Conservation (phyloP, 2,888 invertebrate genomes). For the Adineta ricciae region DNA sequence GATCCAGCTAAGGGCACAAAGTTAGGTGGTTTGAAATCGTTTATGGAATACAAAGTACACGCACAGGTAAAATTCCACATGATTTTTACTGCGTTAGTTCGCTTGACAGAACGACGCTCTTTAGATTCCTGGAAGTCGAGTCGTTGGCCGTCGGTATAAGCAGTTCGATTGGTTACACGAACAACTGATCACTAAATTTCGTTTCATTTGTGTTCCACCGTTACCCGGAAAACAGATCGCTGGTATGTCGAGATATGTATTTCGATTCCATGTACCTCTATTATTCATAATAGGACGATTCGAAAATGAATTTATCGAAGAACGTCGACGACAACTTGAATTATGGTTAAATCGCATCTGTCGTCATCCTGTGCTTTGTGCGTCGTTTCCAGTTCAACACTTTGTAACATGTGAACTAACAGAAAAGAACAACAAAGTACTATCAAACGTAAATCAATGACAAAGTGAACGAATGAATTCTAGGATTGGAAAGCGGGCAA, state of each 20-base stretch:
- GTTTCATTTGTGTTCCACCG: slow-evolving; percentile 85
- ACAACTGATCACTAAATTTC: slow-evolving; percentile 80
- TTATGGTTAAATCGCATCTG: slow-evolving; percentile 93
- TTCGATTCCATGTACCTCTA: too few species aligned
- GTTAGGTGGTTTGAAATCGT: background rate
- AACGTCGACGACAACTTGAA: slow-evolving; percentile 80
- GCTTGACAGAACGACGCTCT: too few species aligned
- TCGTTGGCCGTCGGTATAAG: slow-evolving; percentile 68
- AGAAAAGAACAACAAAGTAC: slow-evolving; percentile 64
- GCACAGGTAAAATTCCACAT: background rate
- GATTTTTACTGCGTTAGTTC: too few species aligned
- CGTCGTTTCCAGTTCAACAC: slow-evolving; percentile 85
- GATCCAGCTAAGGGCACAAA: background rate
- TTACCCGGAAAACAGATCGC: slow-evolving; percentile 95
- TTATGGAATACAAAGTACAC: slow-evolving; percentile 11
- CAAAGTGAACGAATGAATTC: background rate
- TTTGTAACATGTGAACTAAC: slow-evolving; percentile 79
- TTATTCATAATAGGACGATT: slow-evolving; percentile 57
- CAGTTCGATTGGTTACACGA: slow-evolving; percentile 98
- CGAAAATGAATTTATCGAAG: slow-evolving; percentile 91
- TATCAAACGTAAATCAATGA: background rate
- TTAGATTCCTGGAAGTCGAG: background rate
- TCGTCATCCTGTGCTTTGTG: slow-evolving; percentile 82
- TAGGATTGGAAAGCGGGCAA: slow-evolving; percentile 86
- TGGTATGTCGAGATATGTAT: slow-evolving; percentile 46